A percentile compares a stretch with the other conserved stretches of the same genome.
These are phyloP conservation scores for Cladorhizidae sp. DNA, from an alignment of 37 sponge, comb jelly and placozoan species.

Conservation along the genomic window DNA sequence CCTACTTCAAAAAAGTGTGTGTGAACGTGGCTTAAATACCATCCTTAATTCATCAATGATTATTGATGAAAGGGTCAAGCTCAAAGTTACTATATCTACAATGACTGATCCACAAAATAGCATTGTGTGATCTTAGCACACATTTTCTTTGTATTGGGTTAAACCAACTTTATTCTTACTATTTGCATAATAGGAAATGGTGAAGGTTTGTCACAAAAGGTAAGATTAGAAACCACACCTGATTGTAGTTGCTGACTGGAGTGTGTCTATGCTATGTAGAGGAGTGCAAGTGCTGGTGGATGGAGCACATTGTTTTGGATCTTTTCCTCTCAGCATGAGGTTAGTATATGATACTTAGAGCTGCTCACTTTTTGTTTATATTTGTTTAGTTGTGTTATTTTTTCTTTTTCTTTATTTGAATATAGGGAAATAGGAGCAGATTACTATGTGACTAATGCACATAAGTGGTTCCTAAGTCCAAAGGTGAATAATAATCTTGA, in stretches of 20 bases:
- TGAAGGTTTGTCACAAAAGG: slow-evolving; percentile 18
- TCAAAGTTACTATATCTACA: too few relatives aligned
- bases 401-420: not conserved
- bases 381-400: not conserved
- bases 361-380: not conserved
- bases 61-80: too few relatives aligned
- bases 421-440: slow-evolving; percentile 78
- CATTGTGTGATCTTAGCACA: too few relatives aligned
- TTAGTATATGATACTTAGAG: not conserved
- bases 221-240: not conserved
- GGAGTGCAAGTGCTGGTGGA: slow-evolving; percentile 87
- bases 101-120: too few relatives aligned
- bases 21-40: too few relatives aligned
- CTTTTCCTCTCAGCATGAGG: slow-evolving; percentile 74
- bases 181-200: slow-evolving; percentile 8
- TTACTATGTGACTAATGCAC: slow-evolving; percentile 80
- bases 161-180: too few relatives aligned
- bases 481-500: slow-evolving; percentile 52
- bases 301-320: slow-evolving; percentile 92
- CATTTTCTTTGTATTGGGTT: too few relatives aligned
- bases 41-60: too few relatives aligned
- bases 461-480: slow-evolving; percentile 87
- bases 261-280: slow-evolving; percentile 2
- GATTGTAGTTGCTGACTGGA: too few relatives aligned
- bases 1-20: too few relatives aligned